Conservation (phyloP, 2,113 vertebrate species). For the Tachycineta bicolor region DNA sequence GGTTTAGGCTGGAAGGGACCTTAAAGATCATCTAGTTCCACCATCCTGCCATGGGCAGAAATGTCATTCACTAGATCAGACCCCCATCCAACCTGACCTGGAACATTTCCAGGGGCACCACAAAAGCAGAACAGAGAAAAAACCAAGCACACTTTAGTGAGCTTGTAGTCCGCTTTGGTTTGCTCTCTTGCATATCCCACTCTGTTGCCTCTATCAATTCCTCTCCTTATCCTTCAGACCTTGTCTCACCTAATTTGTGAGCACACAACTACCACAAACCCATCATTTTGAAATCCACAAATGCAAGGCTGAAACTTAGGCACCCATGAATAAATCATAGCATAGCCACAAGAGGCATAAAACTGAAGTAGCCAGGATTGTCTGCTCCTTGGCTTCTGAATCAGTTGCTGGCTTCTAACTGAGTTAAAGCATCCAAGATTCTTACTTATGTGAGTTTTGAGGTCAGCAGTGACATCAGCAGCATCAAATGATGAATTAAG, state of each 20-base stretch:
- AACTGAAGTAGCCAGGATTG: background rate
- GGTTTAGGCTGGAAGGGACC: background rate
- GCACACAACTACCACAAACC: background rate
- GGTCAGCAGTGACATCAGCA: background rate
- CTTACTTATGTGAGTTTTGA: background rate
- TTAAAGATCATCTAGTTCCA: background rate
- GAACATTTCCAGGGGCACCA: background rate
- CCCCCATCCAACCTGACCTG: background rate
- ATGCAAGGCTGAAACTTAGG: background rate
- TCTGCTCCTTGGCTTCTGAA: background rate
- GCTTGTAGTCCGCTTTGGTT: background rate
- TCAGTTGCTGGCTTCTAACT: background rate
- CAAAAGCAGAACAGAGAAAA: background rate
- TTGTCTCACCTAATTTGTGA: background rate
- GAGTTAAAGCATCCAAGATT: background rate
- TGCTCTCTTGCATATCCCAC: background rate
- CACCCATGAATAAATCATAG: background rate
- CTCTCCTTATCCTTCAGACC: background rate
- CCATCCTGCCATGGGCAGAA: background rate
- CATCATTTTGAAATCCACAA: background rate
- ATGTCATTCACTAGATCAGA: background rate
- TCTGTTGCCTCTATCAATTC: background rate
- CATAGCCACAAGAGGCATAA: background rate
- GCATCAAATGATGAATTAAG: background rate
- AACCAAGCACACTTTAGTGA: background rate